Evolutionary conservation across 2,888 invertebrate species (phyloP).

Genomic region (Eupithecia exiguata): DNA sequence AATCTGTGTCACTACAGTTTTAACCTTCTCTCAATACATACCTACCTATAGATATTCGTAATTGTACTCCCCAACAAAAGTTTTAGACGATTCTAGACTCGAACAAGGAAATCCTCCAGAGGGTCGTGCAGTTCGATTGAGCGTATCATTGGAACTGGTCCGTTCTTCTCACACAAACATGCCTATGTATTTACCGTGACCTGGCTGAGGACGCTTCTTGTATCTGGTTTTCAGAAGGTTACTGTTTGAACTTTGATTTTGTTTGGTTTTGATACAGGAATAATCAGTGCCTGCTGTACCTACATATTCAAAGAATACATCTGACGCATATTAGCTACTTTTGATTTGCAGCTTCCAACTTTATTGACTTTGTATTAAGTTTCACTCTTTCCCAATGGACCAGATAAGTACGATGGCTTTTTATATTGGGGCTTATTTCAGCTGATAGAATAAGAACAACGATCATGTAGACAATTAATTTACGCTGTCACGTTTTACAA

Average conservation of each 20-base stretch:
- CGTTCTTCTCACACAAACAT: neutral
- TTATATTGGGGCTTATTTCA: neutral
- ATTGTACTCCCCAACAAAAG: conserved; percentile 3
- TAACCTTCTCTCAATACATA: too few species aligned
- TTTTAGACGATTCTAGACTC: conserved; percentile 7
- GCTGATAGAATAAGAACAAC: neutral
- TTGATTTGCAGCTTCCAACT: neutral
- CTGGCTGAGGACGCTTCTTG: conserved; percentile 59
- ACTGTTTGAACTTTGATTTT: conserved; percentile 27
- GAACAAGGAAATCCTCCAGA: conserved; percentile 15
- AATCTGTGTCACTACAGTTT: too few species aligned
- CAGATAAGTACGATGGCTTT: neutral
- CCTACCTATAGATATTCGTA: too few species aligned
- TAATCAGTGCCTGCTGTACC: neutral
- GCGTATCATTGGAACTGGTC: conserved; percentile 35
- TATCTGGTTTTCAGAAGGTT: conserved; percentile 50
- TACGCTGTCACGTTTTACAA: too few species aligned
- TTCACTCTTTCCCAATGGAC: neutral
- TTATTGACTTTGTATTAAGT: neutral
- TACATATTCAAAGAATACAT: neutral
- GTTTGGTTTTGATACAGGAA: conserved; percentile 2
- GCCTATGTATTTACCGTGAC: conserved; percentile 48
- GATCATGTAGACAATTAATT: too few species aligned
- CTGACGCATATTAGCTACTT: neutral
- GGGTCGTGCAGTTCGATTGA: conserved; percentile 25